Conservation (phyloP, 1,140 invertebrate genomes). For the Ctenoplectra terminalis region DNA sequence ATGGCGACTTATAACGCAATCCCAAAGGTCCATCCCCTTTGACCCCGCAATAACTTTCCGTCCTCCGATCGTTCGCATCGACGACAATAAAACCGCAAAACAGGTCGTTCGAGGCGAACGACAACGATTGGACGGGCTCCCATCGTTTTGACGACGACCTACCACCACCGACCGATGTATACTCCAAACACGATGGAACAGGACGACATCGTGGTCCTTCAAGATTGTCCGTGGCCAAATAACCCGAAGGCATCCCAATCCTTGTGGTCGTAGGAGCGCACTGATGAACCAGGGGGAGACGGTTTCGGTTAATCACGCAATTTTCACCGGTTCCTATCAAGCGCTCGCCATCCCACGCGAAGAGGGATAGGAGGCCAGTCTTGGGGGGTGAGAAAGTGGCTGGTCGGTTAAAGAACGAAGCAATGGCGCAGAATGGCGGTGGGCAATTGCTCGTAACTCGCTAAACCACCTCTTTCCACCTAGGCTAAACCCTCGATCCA, state of each 20-base stretch:
- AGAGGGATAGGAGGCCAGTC: slow-evolving; percentile 32
- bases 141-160: slow-evolving; percentile 14
- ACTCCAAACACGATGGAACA: neutral
- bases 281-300: slow-evolving; percentile 67
- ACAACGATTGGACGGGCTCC: slow-evolving; percentile 23
- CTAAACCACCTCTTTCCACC: slow-evolving; percentile 61
- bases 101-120: slow-evolving; percentile 26
- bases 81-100: slow-evolving; percentile 44
- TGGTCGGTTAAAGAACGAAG: slow-evolving; percentile 69
- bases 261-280: slow-evolving; percentile 67
- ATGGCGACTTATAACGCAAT: neutral
- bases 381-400: slow-evolving; percentile 54
- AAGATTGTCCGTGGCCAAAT: slow-evolving; percentile 60
- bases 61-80: slow-evolving; percentile 17
- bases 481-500: slow-evolving; percentile 61
- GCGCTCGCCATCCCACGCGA: slow-evolving; percentile 48
- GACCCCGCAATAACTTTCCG: slow-evolving; percentile 33
- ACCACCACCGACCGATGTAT: neutral
- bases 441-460: slow-evolving; percentile 78
- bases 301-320: slow-evolving; percentile 74
- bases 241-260: slow-evolving; percentile 61
- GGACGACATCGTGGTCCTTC: slow-evolving; percentile 44
- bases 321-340: slow-evolving; percentile 69
- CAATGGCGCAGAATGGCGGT: slow-evolving; percentile 74
- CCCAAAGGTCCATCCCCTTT: slow-evolving; percentile 15